Base-by-base conservation (phyloP, 2,113 vertebrate genomes). In the Ariopsis seemanni region DNA sequence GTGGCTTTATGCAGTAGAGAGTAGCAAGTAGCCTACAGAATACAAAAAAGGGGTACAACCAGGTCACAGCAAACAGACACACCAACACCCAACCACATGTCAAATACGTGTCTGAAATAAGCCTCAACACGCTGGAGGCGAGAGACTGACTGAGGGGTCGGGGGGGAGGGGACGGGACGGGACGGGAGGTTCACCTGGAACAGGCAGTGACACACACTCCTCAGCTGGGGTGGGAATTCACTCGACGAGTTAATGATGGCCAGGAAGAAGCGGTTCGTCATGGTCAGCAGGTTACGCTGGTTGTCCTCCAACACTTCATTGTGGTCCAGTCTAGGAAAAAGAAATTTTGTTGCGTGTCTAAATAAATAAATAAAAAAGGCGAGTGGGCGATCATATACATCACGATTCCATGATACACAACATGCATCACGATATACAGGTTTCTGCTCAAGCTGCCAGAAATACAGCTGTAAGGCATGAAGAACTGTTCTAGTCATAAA, bases 11-110 rank as follows among this genome's bases (percentile, higher is more conserved):
- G 99, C 98, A 99, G 98, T 96, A 99, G 98, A 97, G 98, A 99
- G 97, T 99, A 97, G 97, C 98, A 99, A 98, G 98, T 99, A 96
- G 98, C 98, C 98, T 99, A 99, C 96, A 99, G 98, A 96, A 98
- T 97, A 99, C 97, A 99, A 97, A 99, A 96, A 96, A 95, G 94
- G 96, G 95, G 96, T 95, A 97, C 92, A 87, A 63, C 25, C 69
- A 67, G 67, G 77, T 90, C 88, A 90, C 83, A 90, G 84, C 85
- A 3, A 17, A 55, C 77, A 85, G 7, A 53, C 52, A 53, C 52
- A 53, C 34, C 58, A 65, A 30, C 30, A 87, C 67, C 87, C 88
- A 86, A 72, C 84, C 80, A 89, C 84, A 67, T 63, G 27, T 67
- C 67, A 82, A 69, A 69, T 7, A 83, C 57, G 55, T 67, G 15